Conservation (phyloP, 2,888 invertebrate species). For the Yponomeuta malinellus region DNA sequence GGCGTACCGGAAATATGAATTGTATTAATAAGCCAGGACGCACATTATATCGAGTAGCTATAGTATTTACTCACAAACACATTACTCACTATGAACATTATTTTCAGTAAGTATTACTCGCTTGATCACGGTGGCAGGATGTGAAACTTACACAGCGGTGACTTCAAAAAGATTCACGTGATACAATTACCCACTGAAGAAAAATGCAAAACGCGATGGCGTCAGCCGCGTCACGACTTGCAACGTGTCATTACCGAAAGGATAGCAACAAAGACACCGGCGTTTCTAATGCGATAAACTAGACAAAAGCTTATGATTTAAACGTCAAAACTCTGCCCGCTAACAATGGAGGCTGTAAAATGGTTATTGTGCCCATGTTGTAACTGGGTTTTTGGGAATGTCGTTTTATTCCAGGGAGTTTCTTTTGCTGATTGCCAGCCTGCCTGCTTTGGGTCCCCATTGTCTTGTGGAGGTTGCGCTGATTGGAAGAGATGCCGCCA, state of each 20-base stretch:
- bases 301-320: slow-evolving; percentile 43
- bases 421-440: slow-evolving; percentile 37
- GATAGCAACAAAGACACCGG: slow-evolving; percentile 35
- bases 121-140: neutral
- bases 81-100: neutral
- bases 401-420: slow-evolving; percentile 30
- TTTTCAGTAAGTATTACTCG: neutral
- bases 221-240: slow-evolving; percentile 27
- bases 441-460: slow-evolving; percentile 30
- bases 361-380: slow-evolving; percentile 44
- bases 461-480: slow-evolving; percentile 38
- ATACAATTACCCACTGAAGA: slow-evolving; percentile 23
- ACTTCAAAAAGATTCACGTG: neutral
- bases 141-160: neutral
- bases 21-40: slow-evolving; percentile 5
- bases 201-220: slow-evolving; percentile 28
- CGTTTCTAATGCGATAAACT: slow-evolving; percentile 28
- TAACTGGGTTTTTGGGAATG: slow-evolving; percentile 38
- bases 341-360: slow-evolving; percentile 51
- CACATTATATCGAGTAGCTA: neutral
- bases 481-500: slow-evolving; percentile 46
- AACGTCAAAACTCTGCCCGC: slow-evolving; percentile 32
- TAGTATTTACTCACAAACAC: neutral
- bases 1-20: slow-evolving; percentile 1
- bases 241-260: slow-evolving; percentile 18